Percentiles rank a stretch among this genome's conserved stretches.
Conservation (phyloP, 2,797 vertebrate species). For the Oreortyx pictus region DNA sequence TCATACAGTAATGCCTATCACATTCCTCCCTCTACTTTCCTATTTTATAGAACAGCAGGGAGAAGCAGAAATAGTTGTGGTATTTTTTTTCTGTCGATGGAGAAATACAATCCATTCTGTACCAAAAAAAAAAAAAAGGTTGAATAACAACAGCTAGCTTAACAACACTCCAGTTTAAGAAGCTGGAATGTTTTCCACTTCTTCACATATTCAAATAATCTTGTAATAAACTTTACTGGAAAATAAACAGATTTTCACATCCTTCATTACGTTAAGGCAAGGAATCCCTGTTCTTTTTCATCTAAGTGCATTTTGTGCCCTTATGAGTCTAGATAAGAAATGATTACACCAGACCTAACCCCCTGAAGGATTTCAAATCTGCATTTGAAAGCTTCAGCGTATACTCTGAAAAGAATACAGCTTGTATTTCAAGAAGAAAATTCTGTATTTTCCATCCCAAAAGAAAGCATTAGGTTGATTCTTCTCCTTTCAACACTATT, state of each 20-base stretch:
- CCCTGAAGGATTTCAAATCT: neutral
- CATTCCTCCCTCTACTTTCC: neutral
- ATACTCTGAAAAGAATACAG: neutral
- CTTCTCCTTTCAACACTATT: neutral
- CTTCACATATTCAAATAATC: neutral
- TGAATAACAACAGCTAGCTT: neutral
- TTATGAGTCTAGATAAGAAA: neutral
- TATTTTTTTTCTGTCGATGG: neutral
- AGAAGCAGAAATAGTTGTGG: neutral
- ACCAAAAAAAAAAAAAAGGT: neutral
- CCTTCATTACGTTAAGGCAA: neutral
- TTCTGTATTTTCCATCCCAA: neutral
- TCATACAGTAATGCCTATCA: neutral
- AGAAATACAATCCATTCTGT: neutral
- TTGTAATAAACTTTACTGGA: neutral
- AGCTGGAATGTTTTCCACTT: neutral
- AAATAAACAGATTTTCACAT: conserved; percentile 29
- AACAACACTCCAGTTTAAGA: neutral
- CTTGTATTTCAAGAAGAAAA: neutral
- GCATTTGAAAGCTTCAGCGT: neutral
- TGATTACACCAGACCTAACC: neutral
- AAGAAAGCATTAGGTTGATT: neutral
- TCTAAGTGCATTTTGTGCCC: neutral
- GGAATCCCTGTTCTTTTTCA: neutral
- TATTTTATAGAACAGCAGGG: neutral